Conservation (phyloP, 2,113 vertebrate genomes). For the Scolopax mira region DNA sequence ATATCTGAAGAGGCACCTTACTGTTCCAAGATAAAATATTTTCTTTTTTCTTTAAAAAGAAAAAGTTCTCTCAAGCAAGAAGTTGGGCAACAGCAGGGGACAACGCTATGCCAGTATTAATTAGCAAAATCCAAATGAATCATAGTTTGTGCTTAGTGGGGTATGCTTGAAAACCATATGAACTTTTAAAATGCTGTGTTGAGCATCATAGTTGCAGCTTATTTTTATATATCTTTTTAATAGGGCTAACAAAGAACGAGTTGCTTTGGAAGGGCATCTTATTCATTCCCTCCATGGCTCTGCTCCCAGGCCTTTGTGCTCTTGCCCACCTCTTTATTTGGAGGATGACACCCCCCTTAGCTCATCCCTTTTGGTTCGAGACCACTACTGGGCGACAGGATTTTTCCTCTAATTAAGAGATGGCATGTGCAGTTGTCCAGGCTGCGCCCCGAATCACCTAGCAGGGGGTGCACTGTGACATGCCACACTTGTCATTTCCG, state of each 20-base stretch:
- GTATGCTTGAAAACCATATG: background rate
- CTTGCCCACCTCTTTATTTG: background rate
- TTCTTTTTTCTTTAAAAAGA: constrained; percentile 15
- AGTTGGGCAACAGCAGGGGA: constrained; percentile 52
- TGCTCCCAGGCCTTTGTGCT: constrained; percentile 23
- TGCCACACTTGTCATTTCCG: background rate
- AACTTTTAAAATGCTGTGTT: constrained; percentile 27
- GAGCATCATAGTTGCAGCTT: background rate
- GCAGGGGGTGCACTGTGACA: background rate
- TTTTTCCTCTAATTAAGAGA: constrained; percentile 8
- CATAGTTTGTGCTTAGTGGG: constrained; percentile 35
- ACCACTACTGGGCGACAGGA: background rate
- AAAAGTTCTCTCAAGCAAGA: constrained; percentile 47
- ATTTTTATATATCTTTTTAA: background rate
- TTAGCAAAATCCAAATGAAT: constrained; percentile 60
- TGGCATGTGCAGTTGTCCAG: background rate
- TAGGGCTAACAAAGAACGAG: constrained; percentile 4
- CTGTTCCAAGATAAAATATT: constrained; percentile 42
- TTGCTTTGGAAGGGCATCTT: background rate
- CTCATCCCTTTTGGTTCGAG: background rate
- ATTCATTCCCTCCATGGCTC: background rate
- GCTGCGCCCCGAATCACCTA: background rate
- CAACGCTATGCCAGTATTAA: constrained; percentile 51
- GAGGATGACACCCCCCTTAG: background rate
- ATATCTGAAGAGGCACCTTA: constrained; percentile 31